A percentile compares a stretch with the other conserved stretches of the same genome.
phyloP scores from a whole-genome alignment of 2,113 vertebrate genomes.

The Gnathonemus longibarbis region DNA sequence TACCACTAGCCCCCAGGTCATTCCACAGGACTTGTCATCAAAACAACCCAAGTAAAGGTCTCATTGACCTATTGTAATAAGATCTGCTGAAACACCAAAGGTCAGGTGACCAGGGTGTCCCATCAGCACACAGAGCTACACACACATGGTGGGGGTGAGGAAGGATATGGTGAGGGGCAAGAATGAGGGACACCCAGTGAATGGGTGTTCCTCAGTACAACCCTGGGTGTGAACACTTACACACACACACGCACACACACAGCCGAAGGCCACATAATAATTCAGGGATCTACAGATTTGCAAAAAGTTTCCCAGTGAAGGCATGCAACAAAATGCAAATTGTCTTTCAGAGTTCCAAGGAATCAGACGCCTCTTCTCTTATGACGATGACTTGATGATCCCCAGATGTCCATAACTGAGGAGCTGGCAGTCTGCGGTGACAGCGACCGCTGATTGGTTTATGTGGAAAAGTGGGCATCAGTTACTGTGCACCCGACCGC shows the following conservation, averaged over 20 bases:
- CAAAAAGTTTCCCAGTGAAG: not conserved
- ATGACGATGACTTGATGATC: not conserved
- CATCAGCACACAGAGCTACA: not conserved
- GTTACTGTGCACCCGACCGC: not conserved
- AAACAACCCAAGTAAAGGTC: slow-evolving; percentile 30
- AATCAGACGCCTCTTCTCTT: not conserved
- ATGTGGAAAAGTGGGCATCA: not conserved
- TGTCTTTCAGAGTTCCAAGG: not conserved
- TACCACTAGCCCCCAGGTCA: slow-evolving; percentile 18
- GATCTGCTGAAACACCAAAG: slow-evolving; percentile 31
- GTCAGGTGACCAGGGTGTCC: slow-evolving; percentile 27
- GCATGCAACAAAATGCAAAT: not conserved
- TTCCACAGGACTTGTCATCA: slow-evolving; percentile 32
- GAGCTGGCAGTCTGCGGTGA: not conserved
- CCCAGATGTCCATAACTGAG: not conserved
- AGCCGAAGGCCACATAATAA: not conserved
- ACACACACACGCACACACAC: not conserved
- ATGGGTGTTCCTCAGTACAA: not conserved
- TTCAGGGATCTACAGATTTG: not conserved
- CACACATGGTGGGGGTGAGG: not conserved
- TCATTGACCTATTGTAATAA: slow-evolving; percentile 38
- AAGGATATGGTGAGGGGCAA: not conserved
- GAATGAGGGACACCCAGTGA: not conserved
- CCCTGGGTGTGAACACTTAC: not conserved
- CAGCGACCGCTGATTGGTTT: not conserved